phyloP scores from a whole-genome alignment of 1,140 invertebrate genomes.

The Brachionus manjavacas region DNA sequence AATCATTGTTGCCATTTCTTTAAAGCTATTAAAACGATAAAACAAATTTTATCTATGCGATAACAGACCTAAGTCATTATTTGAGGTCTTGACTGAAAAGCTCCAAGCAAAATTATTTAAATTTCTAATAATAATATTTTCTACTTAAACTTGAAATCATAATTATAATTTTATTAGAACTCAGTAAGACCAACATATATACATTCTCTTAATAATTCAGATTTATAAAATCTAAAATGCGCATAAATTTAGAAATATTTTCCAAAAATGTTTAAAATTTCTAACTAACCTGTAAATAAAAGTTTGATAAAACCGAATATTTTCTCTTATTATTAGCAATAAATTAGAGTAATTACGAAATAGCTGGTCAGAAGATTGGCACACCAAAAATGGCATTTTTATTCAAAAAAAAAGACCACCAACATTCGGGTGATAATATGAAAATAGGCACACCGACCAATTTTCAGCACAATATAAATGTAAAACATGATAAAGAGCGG shows the following conservation, averaged over 20 bases:
- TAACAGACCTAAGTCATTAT: not conserved
- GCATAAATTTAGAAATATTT: not conserved
- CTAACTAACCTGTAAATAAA: constrained; percentile 6
- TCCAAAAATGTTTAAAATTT: not conserved
- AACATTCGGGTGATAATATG: constrained; percentile 1
- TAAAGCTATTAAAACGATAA: not conserved
- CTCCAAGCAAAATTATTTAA: not conserved
- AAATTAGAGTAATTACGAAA: not conserved
- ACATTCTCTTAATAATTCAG: not conserved
- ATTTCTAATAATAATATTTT: not conserved
- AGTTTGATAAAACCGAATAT: not conserved
- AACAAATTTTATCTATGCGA: not conserved
- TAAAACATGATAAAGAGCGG: constrained; percentile 36
- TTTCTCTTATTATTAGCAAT: not conserved
- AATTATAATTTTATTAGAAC: not conserved
- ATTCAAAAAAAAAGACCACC: constrained; percentile 7
- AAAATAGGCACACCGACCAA: constrained; percentile 36
- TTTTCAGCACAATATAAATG: constrained; percentile 41
- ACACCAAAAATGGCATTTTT: not conserved
- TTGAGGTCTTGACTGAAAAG: not conserved
- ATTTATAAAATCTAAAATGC: not conserved
- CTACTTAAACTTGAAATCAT: not conserved
- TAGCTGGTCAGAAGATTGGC: not conserved
- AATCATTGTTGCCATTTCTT: not conserved
- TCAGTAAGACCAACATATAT: not conserved